Conservation (phyloP, 2,888 invertebrate genomes). For the Norana najaformis region DNA sequence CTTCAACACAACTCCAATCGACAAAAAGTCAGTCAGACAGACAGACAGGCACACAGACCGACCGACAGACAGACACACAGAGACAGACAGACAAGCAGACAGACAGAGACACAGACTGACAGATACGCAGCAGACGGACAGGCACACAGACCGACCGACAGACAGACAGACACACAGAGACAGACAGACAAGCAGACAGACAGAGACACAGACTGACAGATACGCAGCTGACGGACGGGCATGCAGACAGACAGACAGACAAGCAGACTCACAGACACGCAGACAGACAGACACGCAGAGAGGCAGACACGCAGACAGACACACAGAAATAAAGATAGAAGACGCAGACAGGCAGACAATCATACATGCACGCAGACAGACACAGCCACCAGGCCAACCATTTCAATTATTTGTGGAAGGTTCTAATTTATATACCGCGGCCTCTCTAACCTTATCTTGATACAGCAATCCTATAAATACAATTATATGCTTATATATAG, state of each 20-base stretch:
- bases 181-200: conserved; percentile 18
- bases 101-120: background rate
- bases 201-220: too few relatives aligned
- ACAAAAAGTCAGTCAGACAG: conserved; percentile 19
- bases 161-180: background rate
- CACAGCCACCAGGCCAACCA: background rate
- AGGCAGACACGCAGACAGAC: background rate
- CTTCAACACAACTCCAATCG: background rate
- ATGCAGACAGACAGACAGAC: background rate
- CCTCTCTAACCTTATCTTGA: background rate
- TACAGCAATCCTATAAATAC: background rate
- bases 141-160: conserved; percentile 7
- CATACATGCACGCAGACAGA: background rate
- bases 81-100: background rate
- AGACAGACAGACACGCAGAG: background rate
- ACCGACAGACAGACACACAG: conserved; percentile 22
- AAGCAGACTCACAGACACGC: conserved; percentile 8
- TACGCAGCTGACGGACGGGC: background rate
- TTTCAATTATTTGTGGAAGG: background rate
- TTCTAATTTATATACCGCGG: background rate
- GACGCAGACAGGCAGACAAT: conserved; percentile 22
- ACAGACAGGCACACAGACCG: background rate
- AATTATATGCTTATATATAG: background rate
- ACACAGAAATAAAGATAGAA: too few relatives aligned
- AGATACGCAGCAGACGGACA: background rate